Conservation (phyloP, 2,797 vertebrate genomes). For the Pseudomugil tenellus region DNA sequence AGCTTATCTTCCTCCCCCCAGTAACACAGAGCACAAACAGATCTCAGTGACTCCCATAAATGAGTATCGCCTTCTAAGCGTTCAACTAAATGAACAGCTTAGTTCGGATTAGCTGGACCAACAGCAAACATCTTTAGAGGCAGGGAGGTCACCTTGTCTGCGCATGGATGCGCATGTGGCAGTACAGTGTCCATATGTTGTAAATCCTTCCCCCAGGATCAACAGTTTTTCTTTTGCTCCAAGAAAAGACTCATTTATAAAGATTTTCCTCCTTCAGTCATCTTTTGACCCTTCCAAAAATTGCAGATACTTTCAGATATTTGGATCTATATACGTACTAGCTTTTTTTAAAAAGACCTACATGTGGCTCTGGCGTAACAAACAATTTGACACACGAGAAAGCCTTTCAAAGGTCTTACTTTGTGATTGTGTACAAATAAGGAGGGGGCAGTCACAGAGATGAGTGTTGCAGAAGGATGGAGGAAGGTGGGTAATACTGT, state of each 20-base stretch:
- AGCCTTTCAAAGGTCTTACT: not conserved
- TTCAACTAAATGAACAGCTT: constrained; percentile 75
- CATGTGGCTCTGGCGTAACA: not conserved
- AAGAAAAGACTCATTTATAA: not conserved
- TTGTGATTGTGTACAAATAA: not conserved
- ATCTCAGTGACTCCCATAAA: constrained; percentile 32
- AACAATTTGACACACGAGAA: not conserved
- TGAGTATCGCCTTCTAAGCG: constrained; percentile 47
- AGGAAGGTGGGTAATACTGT: constrained; percentile 33
- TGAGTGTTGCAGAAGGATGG: not conserved
- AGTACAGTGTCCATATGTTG: constrained; percentile 79
- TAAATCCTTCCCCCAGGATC: constrained; percentile 64
- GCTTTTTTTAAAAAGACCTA: not conserved
- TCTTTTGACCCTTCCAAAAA: not conserved
- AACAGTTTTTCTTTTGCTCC: constrained; percentile 13
- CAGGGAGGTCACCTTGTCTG: constrained; percentile 61
- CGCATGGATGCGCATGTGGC: constrained; percentile 66
- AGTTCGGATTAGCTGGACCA: constrained; percentile 75
- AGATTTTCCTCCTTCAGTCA: not conserved
- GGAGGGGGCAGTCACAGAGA: not conserved
- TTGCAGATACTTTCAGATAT: not conserved
- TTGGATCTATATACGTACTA: constrained; percentile 12
- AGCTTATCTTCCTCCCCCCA: constrained; percentile 18
- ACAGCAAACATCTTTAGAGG: constrained; percentile 69
- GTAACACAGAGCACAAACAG: constrained; percentile 50